phyloP scores from a whole-genome alignment of 2,797 vertebrate species.

The Remorina albescens region DNA sequence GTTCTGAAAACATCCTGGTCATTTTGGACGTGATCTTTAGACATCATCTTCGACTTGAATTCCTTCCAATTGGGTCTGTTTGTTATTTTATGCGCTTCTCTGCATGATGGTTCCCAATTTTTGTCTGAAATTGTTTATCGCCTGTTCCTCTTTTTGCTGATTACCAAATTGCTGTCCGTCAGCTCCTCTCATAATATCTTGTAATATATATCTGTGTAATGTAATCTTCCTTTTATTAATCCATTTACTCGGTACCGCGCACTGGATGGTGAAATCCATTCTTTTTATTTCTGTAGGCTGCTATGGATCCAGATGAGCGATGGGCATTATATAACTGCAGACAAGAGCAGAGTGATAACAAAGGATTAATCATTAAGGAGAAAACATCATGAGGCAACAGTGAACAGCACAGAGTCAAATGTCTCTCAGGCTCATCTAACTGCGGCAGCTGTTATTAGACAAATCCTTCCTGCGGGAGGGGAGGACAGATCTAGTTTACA shows the following conservation, averaged over 20 bases:
- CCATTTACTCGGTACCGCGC: too few relatives aligned
- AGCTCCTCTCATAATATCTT: too few relatives aligned
- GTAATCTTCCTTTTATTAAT: background rate
- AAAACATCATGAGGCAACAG: conserved; percentile 13
- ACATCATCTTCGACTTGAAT: too few relatives aligned
- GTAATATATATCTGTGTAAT: too few relatives aligned
- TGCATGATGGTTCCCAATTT: background rate
- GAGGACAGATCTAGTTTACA: conserved; percentile 47
- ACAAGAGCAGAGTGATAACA: conserved; percentile 16
- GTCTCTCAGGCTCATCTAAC: conserved; percentile 43
- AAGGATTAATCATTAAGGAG: conserved; percentile 33
- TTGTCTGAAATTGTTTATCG: background rate
- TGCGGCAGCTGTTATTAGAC: conserved; percentile 47
- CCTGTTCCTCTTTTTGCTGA: background rate
- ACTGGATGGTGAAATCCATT: background rate
- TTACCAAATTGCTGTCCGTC: background rate
- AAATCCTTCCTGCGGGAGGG: conserved; percentile 53
- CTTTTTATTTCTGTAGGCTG: background rate
- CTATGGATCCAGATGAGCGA: conserved; percentile 8
- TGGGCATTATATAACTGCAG: conserved; percentile 3
- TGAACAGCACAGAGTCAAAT: conserved; percentile 28
- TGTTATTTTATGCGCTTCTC: too few relatives aligned
- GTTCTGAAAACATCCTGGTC: too few relatives aligned
- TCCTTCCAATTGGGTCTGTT: too few relatives aligned
- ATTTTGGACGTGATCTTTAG: too few relatives aligned